Base-by-base conservation (phyloP, 2,797 vertebrate species). In the Scleropages formosus region DNA sequence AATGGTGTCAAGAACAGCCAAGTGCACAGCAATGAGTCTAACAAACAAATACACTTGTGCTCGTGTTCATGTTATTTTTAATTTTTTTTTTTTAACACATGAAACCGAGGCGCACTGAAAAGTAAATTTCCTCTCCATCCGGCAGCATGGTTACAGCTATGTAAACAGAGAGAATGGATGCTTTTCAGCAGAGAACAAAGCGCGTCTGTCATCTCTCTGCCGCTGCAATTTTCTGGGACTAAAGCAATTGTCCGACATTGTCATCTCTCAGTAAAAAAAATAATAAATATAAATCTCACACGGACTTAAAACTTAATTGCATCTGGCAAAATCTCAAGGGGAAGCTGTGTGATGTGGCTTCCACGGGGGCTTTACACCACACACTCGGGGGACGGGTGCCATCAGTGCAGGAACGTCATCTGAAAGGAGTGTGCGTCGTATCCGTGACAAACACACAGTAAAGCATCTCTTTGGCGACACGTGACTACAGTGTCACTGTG, bases 291-390 rank as follows among this genome's bases (percentile, higher is more conserved):
- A 39, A 39, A 78, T 72, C 78, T 72, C 67, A 31, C 75, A 69
- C 47, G 65, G 72, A 72, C 78, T 79, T 77, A 78, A 72, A 61
- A 53, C 74, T 80, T 82, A 80, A 82, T 81, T 82, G 76, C 79
- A 62, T 67, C 77, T 72, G 74, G 80, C 72, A 66, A 73, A 73
- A 75, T 72, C 75, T 79, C 73, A 69, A 58, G 18, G 44, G 78
- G 71, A 77, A 78, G 75, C 71, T 31, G 31, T 15, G 53, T 51
- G 58, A 56, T 3, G 51, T 7, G 44, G 31, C 53, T 77, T 58
- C 56, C n/a, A 66, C 56, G 20, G 20, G n/a, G 53, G 18, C 1
- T 22, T 65, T 31, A n/a, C 16, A 9, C 16, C 26, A 13, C 8
- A 31, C 13, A 27, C 24, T 16, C 51, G 22, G 22, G 18, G 46